Evolutionary conservation across 2,888 invertebrate species (phyloP).

Genomic region (Tetragnatha montana): DNA sequence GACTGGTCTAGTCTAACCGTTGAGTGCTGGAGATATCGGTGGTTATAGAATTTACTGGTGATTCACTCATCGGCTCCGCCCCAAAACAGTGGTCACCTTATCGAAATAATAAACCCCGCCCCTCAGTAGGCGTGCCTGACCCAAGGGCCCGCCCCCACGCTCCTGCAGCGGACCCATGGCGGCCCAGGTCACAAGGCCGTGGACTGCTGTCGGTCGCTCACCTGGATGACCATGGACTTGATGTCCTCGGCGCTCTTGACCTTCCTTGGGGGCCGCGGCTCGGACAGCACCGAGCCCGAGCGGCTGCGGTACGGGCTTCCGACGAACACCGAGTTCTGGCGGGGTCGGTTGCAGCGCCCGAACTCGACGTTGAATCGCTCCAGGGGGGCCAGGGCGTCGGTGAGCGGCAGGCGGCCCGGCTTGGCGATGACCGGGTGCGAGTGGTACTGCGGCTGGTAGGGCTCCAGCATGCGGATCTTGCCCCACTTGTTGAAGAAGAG

Average conservation of each 20-base stretch:
- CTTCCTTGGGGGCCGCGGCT: constrained; percentile 83
- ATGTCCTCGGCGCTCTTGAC: constrained; percentile 90
- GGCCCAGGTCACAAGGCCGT: constrained; percentile 53
- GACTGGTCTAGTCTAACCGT: no score
- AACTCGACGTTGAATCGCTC: constrained; percentile 67
- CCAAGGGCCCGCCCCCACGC: not conserved
- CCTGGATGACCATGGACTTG: constrained; percentile 80
- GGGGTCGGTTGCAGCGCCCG: constrained; percentile 76
- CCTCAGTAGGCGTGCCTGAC: not conserved
- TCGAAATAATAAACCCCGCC: no score
- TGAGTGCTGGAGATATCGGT: no score
- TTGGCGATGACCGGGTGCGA: constrained; percentile 76
- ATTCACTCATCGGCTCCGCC: no score
- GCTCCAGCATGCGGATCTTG: constrained; percentile 93
- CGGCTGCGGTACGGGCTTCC: constrained; percentile 76
- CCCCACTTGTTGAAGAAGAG: constrained; percentile 96
- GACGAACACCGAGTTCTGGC: constrained; percentile 92
- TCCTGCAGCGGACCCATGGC: not conserved
- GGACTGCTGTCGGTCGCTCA: constrained; percentile 65
- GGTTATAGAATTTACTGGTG: no score
- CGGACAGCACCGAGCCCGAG: constrained; percentile 79
- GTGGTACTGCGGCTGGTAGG: constrained; percentile 92
- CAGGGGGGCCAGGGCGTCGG: constrained; percentile 57
- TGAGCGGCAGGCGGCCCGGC: constrained; percentile 54
- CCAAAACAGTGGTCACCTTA: no score